Base-by-base conservation (phyloP, 2,113 vertebrate species). In the Tenrec ecaudatus region DNA sequence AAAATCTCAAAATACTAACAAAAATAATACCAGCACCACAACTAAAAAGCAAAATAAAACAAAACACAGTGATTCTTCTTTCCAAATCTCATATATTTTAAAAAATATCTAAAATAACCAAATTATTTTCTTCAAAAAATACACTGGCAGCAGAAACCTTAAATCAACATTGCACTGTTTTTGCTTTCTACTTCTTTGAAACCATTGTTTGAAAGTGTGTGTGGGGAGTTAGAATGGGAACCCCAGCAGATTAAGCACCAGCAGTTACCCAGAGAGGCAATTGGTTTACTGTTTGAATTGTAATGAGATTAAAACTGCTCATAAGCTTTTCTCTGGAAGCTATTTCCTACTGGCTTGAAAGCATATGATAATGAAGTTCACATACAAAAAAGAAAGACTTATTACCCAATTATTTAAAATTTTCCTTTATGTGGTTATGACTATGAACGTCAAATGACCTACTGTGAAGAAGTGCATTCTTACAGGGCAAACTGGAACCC, bases 381-480 rank as follows among this genome's bases (percentile, higher is more conserved):
- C 64, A 27, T 10, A 53, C 47, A 53, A 53, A 53, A 53, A 27
- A 69, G 78, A 88, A 88, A 3, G 3, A 20, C 29, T 88, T 92
- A 25, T 73, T 66, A 53, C 2, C 11, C 11, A 60, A 73, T 95
- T 92, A 88, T 89, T 92, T 94, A 66, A 91, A 88, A 83, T 14
- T 60, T 77, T 86, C 23, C 83, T 88, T 89, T 2, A 36, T 2
- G 82, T 88, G 57, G 93, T 86, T 47, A 83, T 43, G 81, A 43
- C 64, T 90, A 40, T 75, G 68, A 94, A 93, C 64, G 38, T 91
- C 69, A 94, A 43, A 90, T 91, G 91, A 77, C 73, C 53, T 91
- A 11, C 53, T 78, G 62, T 80, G 12, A 82, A 85, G n/a, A 88
- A 84, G 86, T 60, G 7, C 62, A 58, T 89, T 91, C 36, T 85